Conservation (phyloP, 1,140 invertebrate genomes). For the Heliothis subflexa region DNA sequence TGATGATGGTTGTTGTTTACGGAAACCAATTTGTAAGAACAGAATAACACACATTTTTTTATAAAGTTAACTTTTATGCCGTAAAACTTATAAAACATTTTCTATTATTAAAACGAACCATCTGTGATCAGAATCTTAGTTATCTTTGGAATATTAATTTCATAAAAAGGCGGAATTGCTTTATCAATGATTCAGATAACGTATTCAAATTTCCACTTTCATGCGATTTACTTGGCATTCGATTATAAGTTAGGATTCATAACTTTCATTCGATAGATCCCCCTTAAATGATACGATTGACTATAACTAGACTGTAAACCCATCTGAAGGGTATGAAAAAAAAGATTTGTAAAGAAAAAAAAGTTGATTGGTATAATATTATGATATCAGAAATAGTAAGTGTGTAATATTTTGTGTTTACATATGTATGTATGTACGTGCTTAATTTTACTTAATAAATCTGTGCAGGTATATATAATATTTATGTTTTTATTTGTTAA, state of each 20-base stretch:
- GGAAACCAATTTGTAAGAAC: background rate
- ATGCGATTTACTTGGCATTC: constrained; percentile 3
- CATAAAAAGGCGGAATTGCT: constrained; percentile 1
- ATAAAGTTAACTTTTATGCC: too few species aligned
- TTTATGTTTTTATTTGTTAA: too few species aligned
- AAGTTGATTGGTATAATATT: too few species aligned
- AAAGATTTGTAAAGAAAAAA: too few species aligned
- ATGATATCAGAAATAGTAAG: too few species aligned
- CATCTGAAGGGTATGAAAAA: background rate
- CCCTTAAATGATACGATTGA: background rate
- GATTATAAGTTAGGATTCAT: background rate
- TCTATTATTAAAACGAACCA: too few species aligned
- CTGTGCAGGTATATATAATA: too few species aligned
- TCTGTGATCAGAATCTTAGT: background rate
- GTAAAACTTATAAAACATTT: background rate
- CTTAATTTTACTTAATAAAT: too few species aligned
- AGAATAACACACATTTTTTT: background rate
- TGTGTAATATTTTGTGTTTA: too few species aligned
- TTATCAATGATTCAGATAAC: constrained; percentile 2
- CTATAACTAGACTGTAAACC: background rate
- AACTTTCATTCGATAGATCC: background rate
- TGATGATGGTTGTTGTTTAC: too few species aligned
- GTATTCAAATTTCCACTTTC: constrained; percentile 5
- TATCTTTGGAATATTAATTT: constrained; percentile 12
- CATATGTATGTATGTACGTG: too few species aligned